Evolutionary conservation across 2,888 invertebrate species (phyloP), one percentile per base, ranked within the genome.

Genomic region (Rotaria socialis): DNA sequence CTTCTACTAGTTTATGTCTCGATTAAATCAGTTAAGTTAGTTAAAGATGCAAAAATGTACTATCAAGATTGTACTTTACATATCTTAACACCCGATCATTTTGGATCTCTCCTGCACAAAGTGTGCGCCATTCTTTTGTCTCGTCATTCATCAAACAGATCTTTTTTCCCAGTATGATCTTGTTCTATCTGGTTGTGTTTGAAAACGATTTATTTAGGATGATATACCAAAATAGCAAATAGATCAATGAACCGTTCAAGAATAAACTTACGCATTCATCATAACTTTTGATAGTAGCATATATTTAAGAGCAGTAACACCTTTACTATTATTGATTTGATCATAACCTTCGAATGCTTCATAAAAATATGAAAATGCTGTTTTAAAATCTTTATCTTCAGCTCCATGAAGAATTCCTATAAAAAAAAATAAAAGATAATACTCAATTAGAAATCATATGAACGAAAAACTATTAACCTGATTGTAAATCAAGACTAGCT

Each of bases 311-410:
- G 96, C 96, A 47, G 94, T 95, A 52, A 98, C 92, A 4, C 99
- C 98, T 91, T 95, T 96, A 8, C 94, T 94, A 89, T 94, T 94
- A 87, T 96, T 96, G 8, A 96, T 95, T 88, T 96, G 96, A 92
- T 97, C 97, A 91, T 96, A 97, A 89, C 97, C 96, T 93, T 99
- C 99, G 92, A 98, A 99, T 24, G 97, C 97, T 93, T 99, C 99
- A 91, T 98, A 99, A 91, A 99, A 99, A 91, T 99, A 99, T 86
- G 98, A 99, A 92, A 96, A 99, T 84, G 97, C 98, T 87, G 99
- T 99, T 93, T 99, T 99, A 92, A 99, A 99, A 91, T 99, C 99
- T 89, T 96, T 94, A 92, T 99, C 99, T 91, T 99, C 99, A n/a
- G 98, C 98, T 19, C 99, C 99, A 92, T 99, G 99, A 87, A 99